A percentile compares a stretch with the other conserved stretches of the same genome.
Conservation (phyloP, 92 coral and sea anemone species). For the Zoanthus sansibaricus region DNA sequence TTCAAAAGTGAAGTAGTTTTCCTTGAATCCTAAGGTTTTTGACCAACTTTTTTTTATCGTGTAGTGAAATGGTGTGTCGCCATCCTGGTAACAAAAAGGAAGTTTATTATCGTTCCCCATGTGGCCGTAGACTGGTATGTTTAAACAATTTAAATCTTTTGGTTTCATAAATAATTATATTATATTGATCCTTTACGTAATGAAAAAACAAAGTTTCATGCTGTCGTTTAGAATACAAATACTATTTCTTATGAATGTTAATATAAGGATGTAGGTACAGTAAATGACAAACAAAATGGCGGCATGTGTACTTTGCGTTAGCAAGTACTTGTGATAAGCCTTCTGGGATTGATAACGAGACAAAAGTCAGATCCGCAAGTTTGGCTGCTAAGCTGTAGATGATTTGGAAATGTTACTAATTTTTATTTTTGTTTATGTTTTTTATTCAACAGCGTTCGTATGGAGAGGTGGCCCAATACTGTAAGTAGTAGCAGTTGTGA, state of each 20-base stretch:
- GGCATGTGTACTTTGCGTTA: no score
- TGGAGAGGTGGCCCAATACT: conserved; percentile 72
- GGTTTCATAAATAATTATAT: no score
- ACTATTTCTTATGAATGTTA: no score
- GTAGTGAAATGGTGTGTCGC: conserved; percentile 82
- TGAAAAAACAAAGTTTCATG: no score
- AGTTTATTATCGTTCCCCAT: conserved; percentile 93
- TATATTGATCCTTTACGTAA: no score
- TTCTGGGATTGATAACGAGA: no score
- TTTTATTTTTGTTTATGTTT: neutral
- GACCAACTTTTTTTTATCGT: neutral
- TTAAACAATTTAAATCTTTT: neutral
- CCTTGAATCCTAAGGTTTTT: no score
- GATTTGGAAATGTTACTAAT: neutral
- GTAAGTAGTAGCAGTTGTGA: conserved; percentile 58
- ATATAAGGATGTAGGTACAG: no score
- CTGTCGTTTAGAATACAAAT: no score
- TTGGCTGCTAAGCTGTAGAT: neutral
- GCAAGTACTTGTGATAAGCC: no score
- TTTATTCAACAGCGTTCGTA: conserved; percentile 65
- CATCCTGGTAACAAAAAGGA: conserved; percentile 85
- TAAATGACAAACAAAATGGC: no score
- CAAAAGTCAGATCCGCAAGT: no score
- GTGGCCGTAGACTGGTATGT: conserved; percentile 92
- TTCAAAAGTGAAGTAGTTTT: neutral